Evolutionary conservation across 1,140 invertebrate species (phyloP), one percentile per base, ranked within the genome.

Genomic region (Zaprionus lachaisei): DNA sequence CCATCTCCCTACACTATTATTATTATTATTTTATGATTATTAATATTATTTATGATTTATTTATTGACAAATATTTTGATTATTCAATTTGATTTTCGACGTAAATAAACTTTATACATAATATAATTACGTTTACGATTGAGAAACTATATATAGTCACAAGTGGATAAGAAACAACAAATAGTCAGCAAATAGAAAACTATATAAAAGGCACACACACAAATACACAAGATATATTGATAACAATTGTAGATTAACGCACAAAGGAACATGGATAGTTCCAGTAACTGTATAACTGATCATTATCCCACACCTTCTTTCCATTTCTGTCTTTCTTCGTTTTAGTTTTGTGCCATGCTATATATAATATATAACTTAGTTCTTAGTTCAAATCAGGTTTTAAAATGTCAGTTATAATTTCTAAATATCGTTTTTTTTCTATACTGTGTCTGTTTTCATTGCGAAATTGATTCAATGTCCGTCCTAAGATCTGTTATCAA

Each of bases 401-500:
- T 79, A 60, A 77, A 74, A 64, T 41, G 47, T 34, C 68, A 66
- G 47, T 55, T 69, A 61, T 24, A 38, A 51, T 41, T 44, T 69
- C 63, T 61, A 26, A 68, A 44, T 34, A 69, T 79, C 37, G 57
- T 76, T 83, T 79, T 79, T 20, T 20, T 57, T 71, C 7, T 47
- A 44, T 44, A 60, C 31, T 11, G 31, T 37, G 49, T 20, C 12
- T 73, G 6, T 26, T 74, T 66, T 51, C 77, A 56, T 17, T 17
- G n/a, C 41, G 41, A 77, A 83, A 83, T 89, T 78, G 54, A 80
- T 87, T 87, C 71, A 79, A 73, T 81, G 81, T 90, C 85, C 85
- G 85, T 90, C 85, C 85, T 90, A 71, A 31, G 61, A 85, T 90
- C 64, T 90, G 81, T 90, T 90, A 85, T 44, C 56, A 55, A 64